Conservation (phyloP, 2,113 vertebrate genomes). For the Lethenteron reissneri region DNA sequence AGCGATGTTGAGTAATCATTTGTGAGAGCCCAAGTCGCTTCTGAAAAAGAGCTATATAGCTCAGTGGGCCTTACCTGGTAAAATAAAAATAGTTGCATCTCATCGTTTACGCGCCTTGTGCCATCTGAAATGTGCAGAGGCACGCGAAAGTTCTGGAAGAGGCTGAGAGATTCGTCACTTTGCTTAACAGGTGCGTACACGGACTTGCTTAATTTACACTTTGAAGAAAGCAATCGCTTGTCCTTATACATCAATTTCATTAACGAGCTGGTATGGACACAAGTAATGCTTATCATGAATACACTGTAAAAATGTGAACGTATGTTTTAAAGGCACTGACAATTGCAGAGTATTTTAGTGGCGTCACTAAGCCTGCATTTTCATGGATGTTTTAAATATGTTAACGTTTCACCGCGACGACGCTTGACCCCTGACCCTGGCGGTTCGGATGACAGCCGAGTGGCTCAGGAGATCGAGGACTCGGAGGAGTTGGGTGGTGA, state of each 20-base stretch:
- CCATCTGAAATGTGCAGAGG: slow-evolving; percentile 22
- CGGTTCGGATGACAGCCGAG: slow-evolving; percentile 19
- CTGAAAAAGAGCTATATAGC: background rate
- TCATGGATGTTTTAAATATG: no score
- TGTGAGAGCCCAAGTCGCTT: background rate
- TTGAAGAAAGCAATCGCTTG: no score
- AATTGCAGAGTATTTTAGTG: no score
- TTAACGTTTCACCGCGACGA: no score
- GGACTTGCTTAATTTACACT: background rate
- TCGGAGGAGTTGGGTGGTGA: slow-evolving; percentile 6
- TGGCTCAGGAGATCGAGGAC: slow-evolving; percentile 17
- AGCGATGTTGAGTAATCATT: background rate
- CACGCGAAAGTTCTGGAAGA: slow-evolving; percentile 34
- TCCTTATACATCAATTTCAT: no score
- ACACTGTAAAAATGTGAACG: no score
- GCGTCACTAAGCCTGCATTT: no score
- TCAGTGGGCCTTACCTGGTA: no score
- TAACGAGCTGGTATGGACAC: no score
- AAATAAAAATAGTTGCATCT: background rate
- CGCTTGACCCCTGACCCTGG: no score
- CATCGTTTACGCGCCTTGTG: background rate
- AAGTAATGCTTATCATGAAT: no score
- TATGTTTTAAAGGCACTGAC: no score
- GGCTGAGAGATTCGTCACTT: slow-evolving; percentile 34
- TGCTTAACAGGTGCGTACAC: slow-evolving; percentile 31